Conservation (phyloP, 2,797 vertebrate species). For the Forpus xanthops region DNA sequence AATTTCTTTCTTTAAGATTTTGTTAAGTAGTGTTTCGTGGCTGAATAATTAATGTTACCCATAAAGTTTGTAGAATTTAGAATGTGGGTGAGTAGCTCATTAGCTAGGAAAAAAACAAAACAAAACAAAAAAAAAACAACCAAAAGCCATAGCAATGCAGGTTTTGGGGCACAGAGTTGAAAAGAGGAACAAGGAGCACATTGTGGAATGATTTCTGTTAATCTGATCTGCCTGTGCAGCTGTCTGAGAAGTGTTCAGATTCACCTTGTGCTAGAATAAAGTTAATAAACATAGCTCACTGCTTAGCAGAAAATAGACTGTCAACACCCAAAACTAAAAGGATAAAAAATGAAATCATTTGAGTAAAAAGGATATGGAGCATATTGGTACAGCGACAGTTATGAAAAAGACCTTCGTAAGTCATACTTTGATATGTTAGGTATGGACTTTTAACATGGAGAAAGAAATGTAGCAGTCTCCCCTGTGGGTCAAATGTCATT, state of each 20-base stretch:
- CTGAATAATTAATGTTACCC: neutral
- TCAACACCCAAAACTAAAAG: neutral
- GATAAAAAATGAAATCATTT: neutral
- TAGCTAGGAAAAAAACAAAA: neutral
- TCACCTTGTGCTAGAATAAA: neutral
- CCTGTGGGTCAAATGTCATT: neutral
- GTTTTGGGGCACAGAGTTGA: neutral
- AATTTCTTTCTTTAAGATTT: neutral
- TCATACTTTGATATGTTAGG: neutral
- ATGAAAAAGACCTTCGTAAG: neutral
- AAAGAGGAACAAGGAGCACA: neutral
- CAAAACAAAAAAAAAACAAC: too few species aligned
- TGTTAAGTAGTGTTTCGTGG: neutral
- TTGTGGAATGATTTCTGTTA: neutral
- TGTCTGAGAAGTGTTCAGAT: neutral
- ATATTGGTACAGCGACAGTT: neutral
- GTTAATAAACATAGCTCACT: neutral
- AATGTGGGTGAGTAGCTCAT: neutral
- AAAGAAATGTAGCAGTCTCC: neutral
- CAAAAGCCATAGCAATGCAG: neutral
- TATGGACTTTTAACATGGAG: neutral
- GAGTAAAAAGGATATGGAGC: neutral
- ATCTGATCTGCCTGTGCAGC: neutral
- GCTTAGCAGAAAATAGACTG: neutral
- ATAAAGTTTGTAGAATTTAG: neutral